Evolutionary conservation across 2,888 invertebrate genomes (phyloP), one percentile per base, ranked within the genome.

Genomic region (Catocala sponsa): DNA sequence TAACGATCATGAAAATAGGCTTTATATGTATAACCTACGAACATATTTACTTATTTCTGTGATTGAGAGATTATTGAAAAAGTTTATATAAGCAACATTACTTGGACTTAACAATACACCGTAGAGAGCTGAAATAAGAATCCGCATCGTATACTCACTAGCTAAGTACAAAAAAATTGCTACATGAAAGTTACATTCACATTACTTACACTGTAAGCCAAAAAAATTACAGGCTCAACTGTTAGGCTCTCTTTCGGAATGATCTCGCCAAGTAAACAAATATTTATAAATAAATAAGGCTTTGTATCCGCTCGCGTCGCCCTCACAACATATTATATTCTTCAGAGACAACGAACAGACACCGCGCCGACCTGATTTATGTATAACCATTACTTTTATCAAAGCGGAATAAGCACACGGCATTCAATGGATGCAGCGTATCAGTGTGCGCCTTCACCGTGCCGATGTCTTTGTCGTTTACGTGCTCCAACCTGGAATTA

Each of bases 211-310:
- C 12, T 49, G 59, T 71, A 72, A 75, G 71, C 72, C 70, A 67
- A 76, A 81, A 79, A 78, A 76, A 78, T 79, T 66, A 68, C 61
- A 62, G 70, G 72, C 73, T 78, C 74, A 65, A 63, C 72, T 63
- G 62, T 59, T 68, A 65, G 70, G 68, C 72, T 69, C 71, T 65
- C 74, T 63, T 72, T 72, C 68, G 60, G 69, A 79, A 79, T 82
- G 81, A 83, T 85, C 74, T 76, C 68, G 72, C 70, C 65, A 72
- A 79, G 82, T 78, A 83, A 87, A 87, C 85, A 86, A 86, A 88
- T 88, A 87, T 87, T 87, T 85, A 81, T 75, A 79, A 83, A 87
- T 87, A 87, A 88, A 88, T 86, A 89, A 85, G 76, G 85, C 83
- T 86, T 82, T 82, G 76, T 83, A 70, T 76, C 64, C 72, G 67